Evolutionary conservation across 2,888 invertebrate species (phyloP), one percentile per base, ranked within the genome.

Genomic region (Yponomeuta cagnagella): DNA sequence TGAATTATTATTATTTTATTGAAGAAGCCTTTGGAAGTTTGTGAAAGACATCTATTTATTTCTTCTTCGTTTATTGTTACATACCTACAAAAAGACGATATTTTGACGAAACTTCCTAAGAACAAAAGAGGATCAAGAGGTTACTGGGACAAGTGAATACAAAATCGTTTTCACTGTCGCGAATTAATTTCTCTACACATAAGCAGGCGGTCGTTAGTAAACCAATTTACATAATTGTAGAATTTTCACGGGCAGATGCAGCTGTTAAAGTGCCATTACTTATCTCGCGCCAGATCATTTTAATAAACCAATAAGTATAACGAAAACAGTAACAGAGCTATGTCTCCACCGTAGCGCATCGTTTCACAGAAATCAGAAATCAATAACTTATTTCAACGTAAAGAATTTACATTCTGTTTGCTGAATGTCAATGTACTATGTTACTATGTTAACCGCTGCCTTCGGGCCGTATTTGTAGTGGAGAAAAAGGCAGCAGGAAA

Each of bases 301-400:
- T 6, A 37, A 67, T 23, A 64, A 64, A 64, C 10, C 30, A 10
- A 67, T 69, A 23, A 52, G 30, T 58, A 69, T 48, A 58, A 58
- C 52, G 48, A 58, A 69, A 69, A 69, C 69, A 67, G 66, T 31
- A 30, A 30, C 15, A 70, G 12, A 65, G 69, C 71, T 70, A 74
- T 71, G 71, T 72, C n/a, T 67, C n/a, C 33, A 76, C 74, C 74
- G 79, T 78, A 78, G 78, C 77, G 75, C 76, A 77, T 75, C 74
- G 76, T 75, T 15, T 76, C 77, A 75, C 76, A 23, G 23, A 23
- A 23, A 23, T 23, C 23, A 23, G 23, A 23, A 23, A 23, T 23
- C 23, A 23, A 23, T 23, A 23, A 23, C 23, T 23, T 23, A 23
- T 23, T 23, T 23, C 23, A 23, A 23, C 23, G 23, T 23, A 23